Percentiles rank a stretch among this genome's conserved stretches.
Conservation (phyloP, 2,888 invertebrate genomes). For the Tetropium fuscum region DNA sequence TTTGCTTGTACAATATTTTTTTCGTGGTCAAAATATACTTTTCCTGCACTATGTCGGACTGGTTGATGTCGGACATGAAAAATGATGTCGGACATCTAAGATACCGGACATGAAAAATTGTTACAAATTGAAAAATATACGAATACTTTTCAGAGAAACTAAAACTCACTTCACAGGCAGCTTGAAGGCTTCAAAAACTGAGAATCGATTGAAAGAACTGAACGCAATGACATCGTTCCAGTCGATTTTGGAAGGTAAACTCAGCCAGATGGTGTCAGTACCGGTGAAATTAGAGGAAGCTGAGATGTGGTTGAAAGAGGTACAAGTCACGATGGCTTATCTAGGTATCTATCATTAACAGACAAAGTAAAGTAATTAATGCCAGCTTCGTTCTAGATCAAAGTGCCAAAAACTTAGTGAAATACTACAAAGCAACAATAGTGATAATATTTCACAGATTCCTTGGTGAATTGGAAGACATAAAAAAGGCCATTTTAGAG, state of each 20-base stretch:
- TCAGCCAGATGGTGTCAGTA: not conserved
- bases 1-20: too few species aligned
- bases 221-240: not conserved
- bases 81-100: too few species aligned
- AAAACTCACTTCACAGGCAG: not conserved
- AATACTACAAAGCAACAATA: slow-evolving; percentile 49
- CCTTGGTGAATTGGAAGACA: slow-evolving; percentile 48
- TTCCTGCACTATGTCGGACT: too few species aligned
- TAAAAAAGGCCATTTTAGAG: slow-evolving; percentile 35
- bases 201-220: not conserved
- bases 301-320: not conserved
- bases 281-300: not conserved
- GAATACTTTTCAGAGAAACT: not conserved
- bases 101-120: too few species aligned
- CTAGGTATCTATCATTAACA: not conserved
- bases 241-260: not conserved
- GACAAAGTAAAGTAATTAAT: not conserved
- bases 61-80: too few species aligned
- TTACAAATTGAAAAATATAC: too few species aligned
- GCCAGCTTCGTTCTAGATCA: slow-evolving; percentile 37
- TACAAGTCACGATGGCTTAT: not conserved
- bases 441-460: slow-evolving; percentile 53
- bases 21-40: too few species aligned
- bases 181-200: too few species aligned
- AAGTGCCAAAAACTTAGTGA: slow-evolving; percentile 49